Conservation (phyloP, 2,888 invertebrate species). For the Artemia sinica region DNA sequence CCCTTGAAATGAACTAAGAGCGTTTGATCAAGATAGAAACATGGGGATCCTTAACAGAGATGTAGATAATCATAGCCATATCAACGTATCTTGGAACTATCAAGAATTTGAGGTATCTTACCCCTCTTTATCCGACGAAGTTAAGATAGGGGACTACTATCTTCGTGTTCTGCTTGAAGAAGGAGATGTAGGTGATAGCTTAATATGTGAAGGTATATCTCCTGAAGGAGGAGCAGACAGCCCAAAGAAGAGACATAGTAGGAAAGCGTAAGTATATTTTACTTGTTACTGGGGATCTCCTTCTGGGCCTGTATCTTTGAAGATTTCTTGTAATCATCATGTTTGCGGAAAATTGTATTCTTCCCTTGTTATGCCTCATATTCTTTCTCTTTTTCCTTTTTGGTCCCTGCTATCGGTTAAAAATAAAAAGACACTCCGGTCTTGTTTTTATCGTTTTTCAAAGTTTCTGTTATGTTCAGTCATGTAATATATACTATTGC, state of each 20-base stretch:
- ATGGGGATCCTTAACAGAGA: conserved; percentile 34
- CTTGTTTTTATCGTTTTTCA: no score
- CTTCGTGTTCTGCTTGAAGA: conserved; percentile 81
- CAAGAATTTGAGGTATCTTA: conserved; percentile 89
- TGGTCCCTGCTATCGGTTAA: no score
- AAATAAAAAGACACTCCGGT: no score
- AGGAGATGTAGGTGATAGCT: conserved; percentile 44
- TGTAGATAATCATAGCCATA: conserved; percentile 27
- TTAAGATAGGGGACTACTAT: conserved; percentile 96
- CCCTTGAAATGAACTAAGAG: conserved; percentile 82
- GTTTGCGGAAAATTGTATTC: no score
- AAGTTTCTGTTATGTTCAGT: no score
- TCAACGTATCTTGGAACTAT: conserved; percentile 73
- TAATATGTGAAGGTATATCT: neutral
- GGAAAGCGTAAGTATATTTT: conserved; percentile 57
- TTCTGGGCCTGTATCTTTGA: no score
- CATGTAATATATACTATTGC: no score
- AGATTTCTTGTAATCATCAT: no score
- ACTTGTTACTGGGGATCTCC: no score
- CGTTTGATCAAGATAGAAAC: conserved; percentile 75
- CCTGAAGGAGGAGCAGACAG: conserved; percentile 25
- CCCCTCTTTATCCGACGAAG: conserved; percentile 82
- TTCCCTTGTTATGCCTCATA: no score
- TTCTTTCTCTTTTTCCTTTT: no score
- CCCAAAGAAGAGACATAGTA: conserved; percentile 41